phyloP scores from a whole-genome alignment of 2,888 invertebrate genomes.

The Leptinotarsa tumamoca region DNA sequence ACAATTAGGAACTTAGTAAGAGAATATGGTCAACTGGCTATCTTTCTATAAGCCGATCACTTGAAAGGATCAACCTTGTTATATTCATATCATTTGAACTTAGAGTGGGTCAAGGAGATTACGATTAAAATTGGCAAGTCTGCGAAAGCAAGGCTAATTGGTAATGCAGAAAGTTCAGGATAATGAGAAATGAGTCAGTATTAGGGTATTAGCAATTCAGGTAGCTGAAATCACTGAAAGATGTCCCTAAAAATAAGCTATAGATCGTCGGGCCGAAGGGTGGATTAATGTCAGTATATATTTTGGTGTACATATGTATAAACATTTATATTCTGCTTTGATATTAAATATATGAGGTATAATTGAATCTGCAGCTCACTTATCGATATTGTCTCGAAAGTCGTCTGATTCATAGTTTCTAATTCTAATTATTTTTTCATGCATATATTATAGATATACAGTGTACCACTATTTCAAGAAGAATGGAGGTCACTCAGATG shows the following conservation, averaged over 20 bases:
- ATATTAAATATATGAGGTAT: no score
- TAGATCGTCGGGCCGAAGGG: neutral
- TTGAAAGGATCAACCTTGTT: constrained; percentile 35
- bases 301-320: neutral
- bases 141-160: constrained; percentile 3
- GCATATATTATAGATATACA: no score
- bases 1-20: no score
- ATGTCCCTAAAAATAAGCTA: neutral
- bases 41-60: constrained; percentile 44
- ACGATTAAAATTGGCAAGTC: constrained; percentile 5
- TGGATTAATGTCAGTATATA: neutral
- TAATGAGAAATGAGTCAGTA: constrained; percentile 14
- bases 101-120: constrained; percentile 23
- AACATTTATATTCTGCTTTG: neutral
- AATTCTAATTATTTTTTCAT: no score
- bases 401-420: no score
- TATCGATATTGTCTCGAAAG: no score
- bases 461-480: no score
- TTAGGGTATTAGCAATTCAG: constrained; percentile 1
- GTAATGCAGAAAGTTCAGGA: constrained; percentile 1
- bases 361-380: no score
- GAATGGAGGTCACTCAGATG: no score
- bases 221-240: constrained; percentile 9
- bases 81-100: constrained; percentile 26
- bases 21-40: constrained; percentile 19